These are phyloP conservation scores for Eumacrocentrus americanus DNA, from an alignment of 2,888 invertebrate genomes.

Conservation along the genomic window DNA sequence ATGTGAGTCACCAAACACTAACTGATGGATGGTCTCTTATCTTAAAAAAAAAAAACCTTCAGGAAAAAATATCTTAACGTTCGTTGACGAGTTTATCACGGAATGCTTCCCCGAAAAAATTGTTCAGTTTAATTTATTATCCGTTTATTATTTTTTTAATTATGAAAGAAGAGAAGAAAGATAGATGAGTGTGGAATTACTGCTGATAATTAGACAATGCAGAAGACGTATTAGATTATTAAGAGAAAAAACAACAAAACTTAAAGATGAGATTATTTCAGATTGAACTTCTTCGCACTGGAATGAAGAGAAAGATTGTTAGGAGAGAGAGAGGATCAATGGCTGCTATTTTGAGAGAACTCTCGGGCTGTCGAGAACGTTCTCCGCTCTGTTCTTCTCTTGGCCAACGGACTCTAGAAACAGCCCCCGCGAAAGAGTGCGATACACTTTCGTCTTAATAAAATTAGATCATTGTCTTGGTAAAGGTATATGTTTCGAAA, in stretches of 20 bases:
- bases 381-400: slow-evolving; percentile 22
- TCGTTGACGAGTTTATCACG: background rate
- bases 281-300: slow-evolving; percentile 43
- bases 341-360: slow-evolving; percentile 55
- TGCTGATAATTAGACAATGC: too few relatives aligned
- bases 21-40: background rate
- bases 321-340: slow-evolving; percentile 48
- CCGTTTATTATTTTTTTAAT: too few relatives aligned
- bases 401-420: slow-evolving; percentile 15
- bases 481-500: background rate
- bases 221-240: too few relatives aligned
- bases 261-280: slow-evolving; percentile 40
- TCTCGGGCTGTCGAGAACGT: slow-evolving; percentile 32
- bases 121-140: too few relatives aligned
- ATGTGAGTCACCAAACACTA: background rate
- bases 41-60: background rate
- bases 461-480: slow-evolving; percentile 28
- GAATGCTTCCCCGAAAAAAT: too few relatives aligned
- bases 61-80: background rate
- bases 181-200: too few relatives aligned
- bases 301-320: slow-evolving; percentile 43
- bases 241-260: background rate
- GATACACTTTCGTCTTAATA: slow-evolving; percentile 19
- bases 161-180: background rate
- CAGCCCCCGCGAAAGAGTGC: slow-evolving; percentile 11